Evolutionary conservation across 2,888 invertebrate genomes (phyloP), one percentile per base, ranked within the genome.

Genomic region (Anorthoa munda): DNA sequence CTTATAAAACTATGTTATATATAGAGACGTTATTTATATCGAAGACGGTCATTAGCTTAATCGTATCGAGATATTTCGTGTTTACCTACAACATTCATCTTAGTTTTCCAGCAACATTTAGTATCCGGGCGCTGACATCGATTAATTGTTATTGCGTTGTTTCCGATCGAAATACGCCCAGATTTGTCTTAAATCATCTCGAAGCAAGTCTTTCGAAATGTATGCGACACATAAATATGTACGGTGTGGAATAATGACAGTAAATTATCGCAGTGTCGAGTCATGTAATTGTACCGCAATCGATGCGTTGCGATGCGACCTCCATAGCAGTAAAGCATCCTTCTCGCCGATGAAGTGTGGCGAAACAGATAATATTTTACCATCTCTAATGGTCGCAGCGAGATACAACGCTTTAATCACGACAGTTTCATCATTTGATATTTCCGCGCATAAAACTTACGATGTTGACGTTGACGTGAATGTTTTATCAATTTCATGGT

Each of bases 261-360:
- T 90, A 90, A 94, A 93, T 94, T 92, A 94, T 94, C 92, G 87
- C 89, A 77, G 88, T 86, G 84, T 87, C 78, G 86, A 90, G 89
- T 92, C 92, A 87, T 91, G 92, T 93, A 93, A 93, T 94, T 92
- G 91, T 90, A 87, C 82, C 85, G 85, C 90, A 88, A 91, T 93
- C 91, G 90, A 89, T 88, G 87, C 89, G 86, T 90, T 89, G 86
- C 89, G 88, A 88, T 89, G 88, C 88, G 90, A 89, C 90, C 91
- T 90, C 90, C 81, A 89, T 92, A 89, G 87, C 89, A 87, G 90
- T 89, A 87, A 88, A 89, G 86, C 89, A 89, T 90, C 90, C 88
- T 90, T 89, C 87, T 86, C 75, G 77, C 73, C 81, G 81, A 84
- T 81, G 84, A 85, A 86, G 84, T 83, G 87, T 89, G 86, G 83